Conservation (phyloP, 2,888 invertebrate genomes). For the Ochlodes sylvanus region DNA sequence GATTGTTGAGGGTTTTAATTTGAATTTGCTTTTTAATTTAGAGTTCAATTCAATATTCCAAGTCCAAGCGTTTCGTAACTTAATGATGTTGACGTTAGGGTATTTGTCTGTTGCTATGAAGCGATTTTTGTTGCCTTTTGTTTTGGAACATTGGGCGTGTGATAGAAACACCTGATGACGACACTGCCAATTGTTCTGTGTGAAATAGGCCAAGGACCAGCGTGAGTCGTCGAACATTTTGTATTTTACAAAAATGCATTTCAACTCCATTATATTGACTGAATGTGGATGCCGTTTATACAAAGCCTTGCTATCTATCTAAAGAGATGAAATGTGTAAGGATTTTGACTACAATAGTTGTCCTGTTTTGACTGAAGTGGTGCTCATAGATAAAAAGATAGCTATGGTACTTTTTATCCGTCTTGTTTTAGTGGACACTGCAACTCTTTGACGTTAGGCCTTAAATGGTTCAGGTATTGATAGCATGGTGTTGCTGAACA, state of each 20-base stretch:
- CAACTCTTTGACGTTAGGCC: too few species aligned
- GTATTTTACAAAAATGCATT: not conserved
- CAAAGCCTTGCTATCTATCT: not conserved
- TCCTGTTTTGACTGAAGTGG: not conserved
- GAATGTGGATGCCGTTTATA: not conserved
- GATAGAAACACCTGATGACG: not conserved
- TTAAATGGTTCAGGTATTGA: too few species aligned
- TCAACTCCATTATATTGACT: not conserved
- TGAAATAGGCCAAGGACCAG: not conserved
- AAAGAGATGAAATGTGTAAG: not conserved
- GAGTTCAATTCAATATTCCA: not conserved
- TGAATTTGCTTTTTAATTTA: constrained; percentile 1
- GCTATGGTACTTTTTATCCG: not conserved
- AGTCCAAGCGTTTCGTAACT: not conserved
- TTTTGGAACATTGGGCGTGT: not conserved
- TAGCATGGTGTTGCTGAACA: too few species aligned
- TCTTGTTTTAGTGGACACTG: too few species aligned
- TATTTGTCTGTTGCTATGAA: not conserved
- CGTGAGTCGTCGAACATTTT: not conserved
- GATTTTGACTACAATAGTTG: not conserved
- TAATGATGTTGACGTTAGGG: too few species aligned
- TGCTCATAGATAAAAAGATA: not conserved
- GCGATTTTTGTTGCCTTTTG: not conserved
- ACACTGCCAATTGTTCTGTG: not conserved
- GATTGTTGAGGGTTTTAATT: constrained; percentile 10